A percentile compares a stretch with the other conserved stretches of the same genome.
These are phyloP conservation scores for Gymnorhina tibicen DNA, from an alignment of 2,113 vertebrate genomes.

Conservation along the genomic window DNA sequence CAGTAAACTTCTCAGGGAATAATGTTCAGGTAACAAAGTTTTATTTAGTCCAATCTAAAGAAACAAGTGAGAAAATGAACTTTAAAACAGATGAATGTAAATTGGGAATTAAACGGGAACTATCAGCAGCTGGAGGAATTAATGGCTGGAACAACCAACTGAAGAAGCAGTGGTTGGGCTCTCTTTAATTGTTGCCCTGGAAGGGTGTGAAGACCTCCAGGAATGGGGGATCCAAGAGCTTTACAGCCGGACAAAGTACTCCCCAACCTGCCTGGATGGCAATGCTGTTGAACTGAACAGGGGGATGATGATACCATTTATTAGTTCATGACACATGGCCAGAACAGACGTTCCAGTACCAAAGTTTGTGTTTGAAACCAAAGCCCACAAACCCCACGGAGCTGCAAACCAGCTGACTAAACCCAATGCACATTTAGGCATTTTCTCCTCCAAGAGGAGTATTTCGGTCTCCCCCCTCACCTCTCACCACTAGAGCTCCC, in stretches of 20 bases:
- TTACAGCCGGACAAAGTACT: background rate
- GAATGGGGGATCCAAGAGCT: background rate
- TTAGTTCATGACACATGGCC: accelerated
- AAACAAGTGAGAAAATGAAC: background rate
- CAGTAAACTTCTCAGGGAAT: background rate
- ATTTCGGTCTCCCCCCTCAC: accelerated
- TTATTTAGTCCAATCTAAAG: background rate
- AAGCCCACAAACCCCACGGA: background rate
- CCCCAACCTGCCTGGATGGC: background rate
- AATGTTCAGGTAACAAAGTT: background rate
- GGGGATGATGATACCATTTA: accelerated
- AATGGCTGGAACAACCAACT: accelerated
- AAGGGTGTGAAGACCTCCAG: background rate
- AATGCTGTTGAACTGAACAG: background rate
- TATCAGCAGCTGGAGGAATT: background rate
- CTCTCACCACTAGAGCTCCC: background rate
- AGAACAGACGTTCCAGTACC: no score
- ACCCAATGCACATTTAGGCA: accelerated
- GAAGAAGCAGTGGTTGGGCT: background rate
- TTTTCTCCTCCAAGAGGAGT: background rate
- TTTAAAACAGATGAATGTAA: background rate
- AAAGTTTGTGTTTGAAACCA: background rate
- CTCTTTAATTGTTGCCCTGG: accelerated
- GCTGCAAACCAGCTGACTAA: background rate
- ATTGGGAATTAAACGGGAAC: background rate